Evolutionary conservation across 1,140 invertebrate genomes (phyloP), one percentile per base, ranked within the genome.

Genomic region (Drosophila erecta): DNA sequence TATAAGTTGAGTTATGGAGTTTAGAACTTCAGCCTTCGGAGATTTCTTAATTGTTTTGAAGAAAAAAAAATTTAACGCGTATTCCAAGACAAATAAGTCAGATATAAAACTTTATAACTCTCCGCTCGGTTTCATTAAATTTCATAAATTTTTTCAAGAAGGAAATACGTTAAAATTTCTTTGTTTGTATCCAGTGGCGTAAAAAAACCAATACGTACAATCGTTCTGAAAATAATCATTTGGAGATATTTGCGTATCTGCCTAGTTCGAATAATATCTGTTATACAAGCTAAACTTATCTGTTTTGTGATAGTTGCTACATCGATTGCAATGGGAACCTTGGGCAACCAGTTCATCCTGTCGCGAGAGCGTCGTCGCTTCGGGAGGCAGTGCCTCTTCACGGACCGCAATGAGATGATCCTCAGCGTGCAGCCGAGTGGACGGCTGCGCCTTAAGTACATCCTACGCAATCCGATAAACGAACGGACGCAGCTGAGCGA

Each of bases 321-420:
- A 50, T 11, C 2, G 0, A 20, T 24, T 12, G 15, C 38, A 4
- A 70, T 70, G 66, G 66, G 66, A 3, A 47, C 64, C 11, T 47
- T 70, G 17, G 59, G 41, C 20, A 90, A 90, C 54, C 67, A 79
- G 27, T 66, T 72, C 49, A 73, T 78, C 8, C 15, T 81, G 5
- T 55, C 94, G 15, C 96, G 95, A 81, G 94, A 94, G 55, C 93
- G 96, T 61, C 94, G 93, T 44, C 93, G 95, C 72, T 96, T 96
- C 92, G 96, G 96, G 6, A 94, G 93, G 65, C 94, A 95, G 81
- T 95, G 94, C 74, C 92, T 95, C 44, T 97, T 98, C 92, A 93
- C 94, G 20, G 96, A 98, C 92, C 93, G 94, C 72, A 94, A 95
- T 11, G 95, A 97, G 90, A 79, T 97, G 17, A 94, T 96, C 76